Conservation (phyloP, 2,797 vertebrate genomes). For the Okamejei kenojei region DNA sequence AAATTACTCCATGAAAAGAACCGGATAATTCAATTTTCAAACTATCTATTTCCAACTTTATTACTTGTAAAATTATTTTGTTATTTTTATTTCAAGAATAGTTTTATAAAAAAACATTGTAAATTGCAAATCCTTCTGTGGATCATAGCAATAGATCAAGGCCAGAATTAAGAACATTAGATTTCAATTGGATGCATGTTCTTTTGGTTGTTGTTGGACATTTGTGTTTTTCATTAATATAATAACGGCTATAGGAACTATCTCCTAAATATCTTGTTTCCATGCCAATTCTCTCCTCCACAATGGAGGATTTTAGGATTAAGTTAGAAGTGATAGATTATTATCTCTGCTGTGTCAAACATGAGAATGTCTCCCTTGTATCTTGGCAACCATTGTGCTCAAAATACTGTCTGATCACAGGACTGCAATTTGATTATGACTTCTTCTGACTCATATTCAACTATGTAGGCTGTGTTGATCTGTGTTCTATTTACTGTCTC, state of each 20-base stretch:
- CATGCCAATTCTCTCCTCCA: not conserved
- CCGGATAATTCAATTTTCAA: not conserved
- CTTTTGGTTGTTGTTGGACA: not conserved
- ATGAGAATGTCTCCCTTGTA: not conserved
- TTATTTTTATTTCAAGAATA: not conserved
- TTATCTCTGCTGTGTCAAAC: not conserved
- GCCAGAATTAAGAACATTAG: not conserved
- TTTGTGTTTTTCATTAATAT: not conserved
- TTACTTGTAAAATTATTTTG: not conserved
- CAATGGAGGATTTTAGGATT: not conserved
- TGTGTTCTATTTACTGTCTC: not conserved
- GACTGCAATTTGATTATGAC: not conserved
- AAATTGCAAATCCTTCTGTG: not conserved
- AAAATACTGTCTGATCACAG: not conserved
- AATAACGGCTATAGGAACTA: not conserved
- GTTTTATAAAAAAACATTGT: not conserved
- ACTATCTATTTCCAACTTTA: not conserved
- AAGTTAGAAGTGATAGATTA: not conserved
- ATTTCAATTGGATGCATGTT: not conserved
- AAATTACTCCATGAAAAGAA: not conserved
- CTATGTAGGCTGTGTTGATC: not conserved
- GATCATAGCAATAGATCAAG: not conserved
- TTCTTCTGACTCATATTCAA: not conserved
- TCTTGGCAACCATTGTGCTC: slow-evolving; percentile 7
- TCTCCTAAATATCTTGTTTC: not conserved